Conservation (phyloP, 2,113 vertebrate species). For the Albula glossodonta region DNA sequence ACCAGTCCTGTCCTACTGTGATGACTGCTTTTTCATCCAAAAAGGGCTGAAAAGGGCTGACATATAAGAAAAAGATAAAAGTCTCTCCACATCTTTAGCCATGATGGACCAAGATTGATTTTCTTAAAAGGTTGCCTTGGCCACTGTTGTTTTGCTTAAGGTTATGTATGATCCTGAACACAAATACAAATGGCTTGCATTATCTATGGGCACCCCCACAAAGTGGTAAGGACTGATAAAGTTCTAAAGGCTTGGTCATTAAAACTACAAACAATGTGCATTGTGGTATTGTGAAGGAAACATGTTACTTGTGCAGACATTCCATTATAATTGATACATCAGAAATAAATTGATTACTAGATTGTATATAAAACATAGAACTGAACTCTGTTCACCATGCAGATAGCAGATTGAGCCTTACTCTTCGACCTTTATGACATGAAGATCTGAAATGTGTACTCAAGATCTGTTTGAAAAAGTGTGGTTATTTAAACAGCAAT, state of each 20-base stretch:
- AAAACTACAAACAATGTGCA: background rate
- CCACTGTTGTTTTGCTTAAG: background rate
- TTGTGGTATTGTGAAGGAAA: too few species aligned
- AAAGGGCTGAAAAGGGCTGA: background rate
- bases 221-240: background rate
- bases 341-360: too few species aligned
- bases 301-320: too few species aligned
- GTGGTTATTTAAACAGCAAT: too few species aligned
- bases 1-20: background rate
- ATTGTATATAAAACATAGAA: too few species aligned
- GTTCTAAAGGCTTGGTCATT: too few species aligned
- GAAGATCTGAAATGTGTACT: too few species aligned
- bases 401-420: too few species aligned
- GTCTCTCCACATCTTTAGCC: background rate
- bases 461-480: too few species aligned
- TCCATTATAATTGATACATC: too few species aligned
- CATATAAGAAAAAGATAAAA: background rate
- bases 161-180: background rate
- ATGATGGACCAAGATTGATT: background rate
- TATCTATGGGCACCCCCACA: background rate
- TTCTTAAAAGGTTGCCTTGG: background rate
- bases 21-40: background rate
- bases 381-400: too few species aligned
- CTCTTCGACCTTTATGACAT: too few species aligned
- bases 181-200: background rate